Conservation (phyloP, 2,888 invertebrate species). For the Eledona agricola region DNA sequence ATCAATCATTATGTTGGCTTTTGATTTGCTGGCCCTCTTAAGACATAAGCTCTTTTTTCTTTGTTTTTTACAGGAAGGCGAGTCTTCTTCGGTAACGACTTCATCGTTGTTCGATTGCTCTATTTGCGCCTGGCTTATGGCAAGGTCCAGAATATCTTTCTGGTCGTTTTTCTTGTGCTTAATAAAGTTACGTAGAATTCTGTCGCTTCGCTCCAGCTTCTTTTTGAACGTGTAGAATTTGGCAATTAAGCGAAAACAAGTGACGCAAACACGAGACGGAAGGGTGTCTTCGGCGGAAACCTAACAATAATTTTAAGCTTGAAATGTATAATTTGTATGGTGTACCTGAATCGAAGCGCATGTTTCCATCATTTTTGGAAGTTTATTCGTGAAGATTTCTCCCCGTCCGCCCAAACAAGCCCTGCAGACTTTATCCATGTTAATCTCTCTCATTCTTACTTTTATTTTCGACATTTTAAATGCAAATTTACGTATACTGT, state of each 20-base stretch:
- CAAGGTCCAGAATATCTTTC: conserved; percentile 52
- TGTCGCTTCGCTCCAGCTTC: conserved; percentile 59
- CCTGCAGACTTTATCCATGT: conserved; percentile 54
- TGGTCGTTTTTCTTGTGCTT: conserved; percentile 42
- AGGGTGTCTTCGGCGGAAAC: conserved; percentile 58
- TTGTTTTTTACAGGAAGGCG: too few relatives aligned
- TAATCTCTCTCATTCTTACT: conserved; percentile 39
- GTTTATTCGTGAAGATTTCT: conserved; percentile 52
- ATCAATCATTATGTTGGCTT: too few relatives aligned
- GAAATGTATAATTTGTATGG: too few relatives aligned
- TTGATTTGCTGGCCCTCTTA: too few relatives aligned
- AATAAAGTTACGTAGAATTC: conserved; percentile 52
- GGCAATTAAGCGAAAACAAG: conserved; percentile 60
- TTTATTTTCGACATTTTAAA: conserved; percentile 14
- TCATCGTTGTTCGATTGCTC: conserved; percentile 38
- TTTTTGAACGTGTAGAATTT: conserved; percentile 60
- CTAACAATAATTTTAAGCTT: conserved; percentile 45
- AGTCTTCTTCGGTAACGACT: not conserved
- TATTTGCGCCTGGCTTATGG: conserved; percentile 53
- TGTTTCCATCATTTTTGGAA: conserved; percentile 56
- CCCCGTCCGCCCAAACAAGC: conserved; percentile 54
- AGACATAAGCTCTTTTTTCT: too few relatives aligned
- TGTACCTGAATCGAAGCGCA: conserved; percentile 55
- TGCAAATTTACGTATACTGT: too few relatives aligned
- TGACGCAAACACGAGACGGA: conserved; percentile 59